These are phyloP conservation scores for Chrysaora quinquecirrha DNA, from an alignment of 30 jellyfish, hydroid and myxozoan genomes.

Conservation along the genomic window DNA sequence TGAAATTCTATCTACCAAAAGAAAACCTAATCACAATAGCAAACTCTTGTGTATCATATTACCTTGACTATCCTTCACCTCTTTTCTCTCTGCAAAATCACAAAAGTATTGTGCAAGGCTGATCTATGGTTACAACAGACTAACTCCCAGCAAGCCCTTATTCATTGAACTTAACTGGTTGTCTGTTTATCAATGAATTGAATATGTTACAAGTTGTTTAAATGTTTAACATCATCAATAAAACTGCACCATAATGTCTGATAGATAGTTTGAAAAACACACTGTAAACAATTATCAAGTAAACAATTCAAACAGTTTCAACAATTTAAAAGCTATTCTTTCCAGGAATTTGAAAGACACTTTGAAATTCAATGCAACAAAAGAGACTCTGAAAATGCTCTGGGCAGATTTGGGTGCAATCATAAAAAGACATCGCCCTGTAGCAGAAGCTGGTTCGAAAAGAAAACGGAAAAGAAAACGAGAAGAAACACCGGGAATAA, in stretches of 20 bases:
- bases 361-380: too few species aligned
- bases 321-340: too few species aligned
- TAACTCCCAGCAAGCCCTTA: slow-evolving; percentile 43
- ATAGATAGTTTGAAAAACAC: not conserved
- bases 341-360: too few species aligned
- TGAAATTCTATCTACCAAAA: slow-evolving; percentile 20
- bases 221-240: slow-evolving; percentile 28
- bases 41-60: slow-evolving; percentile 26
- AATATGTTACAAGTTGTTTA: slow-evolving; percentile 11
- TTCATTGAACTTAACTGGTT: slow-evolving; percentile 44
- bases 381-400: too few species aligned
- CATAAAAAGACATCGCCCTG: too few species aligned
- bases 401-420: too few species aligned
- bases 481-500: too few species aligned
- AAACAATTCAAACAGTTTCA: too few species aligned
- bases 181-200: slow-evolving; percentile 49
- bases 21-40: slow-evolving; percentile 25
- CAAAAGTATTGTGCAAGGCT: slow-evolving; percentile 36
- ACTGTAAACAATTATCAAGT: too few species aligned
- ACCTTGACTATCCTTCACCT: slow-evolving; percentile 51
- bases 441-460: too few species aligned
- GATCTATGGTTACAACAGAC: slow-evolving; percentile 14
- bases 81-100: slow-evolving; percentile 15
- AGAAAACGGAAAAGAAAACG: too few species aligned
- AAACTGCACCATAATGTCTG: slow-evolving; percentile 1